Evolutionary conservation across 1,140 invertebrate species (phyloP), one percentile per base, ranked within the genome.

Genomic region (Daktulosphaira vitifoliae): DNA sequence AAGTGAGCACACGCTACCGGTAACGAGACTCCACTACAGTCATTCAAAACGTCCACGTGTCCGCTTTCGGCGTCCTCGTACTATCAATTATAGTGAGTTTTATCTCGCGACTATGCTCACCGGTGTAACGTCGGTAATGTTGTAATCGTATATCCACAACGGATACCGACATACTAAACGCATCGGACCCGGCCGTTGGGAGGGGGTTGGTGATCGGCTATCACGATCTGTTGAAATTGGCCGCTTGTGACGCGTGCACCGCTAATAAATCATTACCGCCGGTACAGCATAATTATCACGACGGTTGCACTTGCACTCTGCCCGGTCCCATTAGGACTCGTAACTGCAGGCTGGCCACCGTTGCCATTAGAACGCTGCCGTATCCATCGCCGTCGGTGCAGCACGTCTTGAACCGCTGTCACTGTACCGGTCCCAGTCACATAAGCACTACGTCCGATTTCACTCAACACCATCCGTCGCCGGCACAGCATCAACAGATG

Each of bases 1-100:
- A 48, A 62, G 56, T 39, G 42, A 62, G 46, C 25, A 48, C 56
- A 62, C 56, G 56, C 56, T 33, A 8, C 53, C 38, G 42, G 56
- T 42, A 39, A 5, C n/a, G 51, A 29, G 29, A 48, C 44, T 15
- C 44, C 44, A 48, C n/a, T 8, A 16, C 18, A 20, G 15, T 18
- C 44, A 18, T 7, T 37, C 51, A 46, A 53, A 33, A 18, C 29
- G 7, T 11, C 51, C 51, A 53, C 51, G 51, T 53, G 51, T 53
- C 29, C 29, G 11, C 11, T 6, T 6, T 5, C 29, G 29, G 29
- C 11, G 29, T 5, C 29, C 29, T 6, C 29, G 29, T 33, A 6
- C 11, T 33, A 33, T 11, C 5, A 5, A 33, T 11, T 33, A 33
- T 33, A 33, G 29, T 33, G 5, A 33, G 5, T 33, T 6, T 11